Percentiles rank a stretch among this genome's conserved stretches.
phyloP scores from a whole-genome alignment of 2,113 vertebrate species.

The Caranx melampygus region DNA sequence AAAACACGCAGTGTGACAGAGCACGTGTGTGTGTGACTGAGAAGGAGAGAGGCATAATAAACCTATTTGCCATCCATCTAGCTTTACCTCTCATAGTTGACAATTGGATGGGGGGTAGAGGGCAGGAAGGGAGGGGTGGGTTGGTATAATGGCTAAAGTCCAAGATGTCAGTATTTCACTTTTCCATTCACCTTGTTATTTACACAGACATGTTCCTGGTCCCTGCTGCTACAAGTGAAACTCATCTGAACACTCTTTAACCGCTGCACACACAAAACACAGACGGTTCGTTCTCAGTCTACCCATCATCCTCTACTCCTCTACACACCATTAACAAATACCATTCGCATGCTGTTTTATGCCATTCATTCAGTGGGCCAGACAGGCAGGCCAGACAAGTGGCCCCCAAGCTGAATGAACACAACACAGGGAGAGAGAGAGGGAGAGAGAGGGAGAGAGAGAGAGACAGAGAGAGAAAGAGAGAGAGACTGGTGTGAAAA shows the following conservation, averaged over 20 bases:
- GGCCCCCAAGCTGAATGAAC: conserved; percentile 46
- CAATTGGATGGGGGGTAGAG: conserved; percentile 16
- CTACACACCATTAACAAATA: conserved; percentile 66
- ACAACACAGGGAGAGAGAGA: conserved; percentile 18
- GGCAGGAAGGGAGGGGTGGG: neutral
- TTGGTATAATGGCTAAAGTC: conserved; percentile 39
- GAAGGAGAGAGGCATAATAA: conserved; percentile 33
- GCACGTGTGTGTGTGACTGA: neutral
- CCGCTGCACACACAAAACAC: conserved; percentile 50
- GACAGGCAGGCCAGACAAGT: conserved; percentile 5
- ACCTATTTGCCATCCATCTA: conserved; percentile 58
- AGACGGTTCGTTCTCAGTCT: conserved; percentile 42
- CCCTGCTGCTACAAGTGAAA: conserved; percentile 29
- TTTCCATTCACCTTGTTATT: conserved; percentile 62
- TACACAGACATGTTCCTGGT: conserved; percentile 43
- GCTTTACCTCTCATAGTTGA: conserved; percentile 39
- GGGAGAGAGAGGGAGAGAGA: conserved; percentile 8
- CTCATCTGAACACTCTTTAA: conserved; percentile 21
- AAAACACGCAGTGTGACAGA: conserved; percentile 37
- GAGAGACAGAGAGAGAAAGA: neutral
- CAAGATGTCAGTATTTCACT: conserved; percentile 56
- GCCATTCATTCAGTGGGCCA: conserved; percentile 63
- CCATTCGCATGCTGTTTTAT: conserved; percentile 64
- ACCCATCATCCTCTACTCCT: conserved; percentile 48
- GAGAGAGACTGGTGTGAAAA: neutral